Evolutionary conservation across 2,113 vertebrate genomes (phyloP).

Genomic region (Muntiacus muntjak): DNA sequence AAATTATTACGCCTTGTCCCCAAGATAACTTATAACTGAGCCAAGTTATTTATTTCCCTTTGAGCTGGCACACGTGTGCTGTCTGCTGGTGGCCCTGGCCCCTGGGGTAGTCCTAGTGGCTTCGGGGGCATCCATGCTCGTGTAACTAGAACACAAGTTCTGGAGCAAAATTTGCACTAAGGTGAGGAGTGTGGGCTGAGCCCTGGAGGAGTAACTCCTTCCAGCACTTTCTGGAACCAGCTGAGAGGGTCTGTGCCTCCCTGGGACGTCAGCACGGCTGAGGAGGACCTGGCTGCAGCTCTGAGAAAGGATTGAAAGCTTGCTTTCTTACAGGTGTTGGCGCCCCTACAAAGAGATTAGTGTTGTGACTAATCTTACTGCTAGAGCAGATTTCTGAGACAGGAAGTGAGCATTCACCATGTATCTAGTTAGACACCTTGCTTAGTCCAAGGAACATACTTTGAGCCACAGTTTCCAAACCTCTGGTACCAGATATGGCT

Average conservation of each 20-base stretch:
- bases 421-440: not conserved
- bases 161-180: slow-evolving; percentile 57
- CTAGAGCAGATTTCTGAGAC: not conserved
- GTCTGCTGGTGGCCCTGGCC: not conserved
- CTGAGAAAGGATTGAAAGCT: not conserved
- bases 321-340: not conserved
- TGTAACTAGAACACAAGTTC: not conserved
- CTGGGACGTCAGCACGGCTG: not conserved
- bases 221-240: not conserved
- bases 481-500: not conserved
- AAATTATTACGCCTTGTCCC: slow-evolving; percentile 65
- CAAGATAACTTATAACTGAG: slow-evolving; percentile 59
- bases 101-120: not conserved
- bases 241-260: not conserved
- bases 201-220: not conserved
- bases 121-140: not conserved
- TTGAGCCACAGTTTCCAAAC: not conserved
- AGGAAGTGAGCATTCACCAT: not conserved
- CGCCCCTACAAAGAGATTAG: not conserved
- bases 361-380: not conserved
- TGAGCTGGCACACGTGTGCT: not conserved
- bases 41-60: slow-evolving; percentile 63
- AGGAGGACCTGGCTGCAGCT: not conserved
- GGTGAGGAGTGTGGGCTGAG: not conserved
- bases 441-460: not conserved